A percentile compares a stretch with the other conserved stretches of the same genome.
Evolutionary conservation across 2,888 invertebrate species (phyloP).

Genomic region (Trachelus tabidus): DNA sequence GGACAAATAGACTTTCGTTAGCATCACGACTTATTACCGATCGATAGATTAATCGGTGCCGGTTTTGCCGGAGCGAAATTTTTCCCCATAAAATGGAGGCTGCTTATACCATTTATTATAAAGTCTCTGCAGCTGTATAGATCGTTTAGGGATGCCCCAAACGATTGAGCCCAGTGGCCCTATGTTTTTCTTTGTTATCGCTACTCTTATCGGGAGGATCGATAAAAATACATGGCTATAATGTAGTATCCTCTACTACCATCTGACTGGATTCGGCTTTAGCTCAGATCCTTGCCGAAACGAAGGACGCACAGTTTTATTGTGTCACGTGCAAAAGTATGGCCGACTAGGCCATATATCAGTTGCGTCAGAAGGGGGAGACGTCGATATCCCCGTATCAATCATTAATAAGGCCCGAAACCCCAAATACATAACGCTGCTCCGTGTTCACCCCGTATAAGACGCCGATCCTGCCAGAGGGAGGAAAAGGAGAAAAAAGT

Average conservation of each 20-base stretch:
- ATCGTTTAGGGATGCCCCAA: background rate
- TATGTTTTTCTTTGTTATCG: background rate
- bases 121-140: background rate
- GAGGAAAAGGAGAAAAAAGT: background rate
- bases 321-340: constrained; percentile 63
- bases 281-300: background rate
- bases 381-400: constrained; percentile 66
- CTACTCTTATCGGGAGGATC: constrained; percentile 29
- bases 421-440: constrained; percentile 60
- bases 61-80: background rate
- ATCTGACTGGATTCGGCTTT: background rate
- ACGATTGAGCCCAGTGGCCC: background rate
- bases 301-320: constrained; percentile 49
- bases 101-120: constrained; percentile 38
- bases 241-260: background rate
- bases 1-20: constrained; percentile 1
- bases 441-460: background rate
- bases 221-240: constrained; percentile 44
- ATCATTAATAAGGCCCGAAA: constrained; percentile 66
- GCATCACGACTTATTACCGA: background rate
- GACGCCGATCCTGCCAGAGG: background rate
- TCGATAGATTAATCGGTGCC: constrained; percentile 3
- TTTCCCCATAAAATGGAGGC: constrained; percentile 1
- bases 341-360: constrained; percentile 58
- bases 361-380: constrained; percentile 61